Evolutionary conservation across 2,888 invertebrate genomes (phyloP).

Genomic region (Xylocampa areola): DNA sequence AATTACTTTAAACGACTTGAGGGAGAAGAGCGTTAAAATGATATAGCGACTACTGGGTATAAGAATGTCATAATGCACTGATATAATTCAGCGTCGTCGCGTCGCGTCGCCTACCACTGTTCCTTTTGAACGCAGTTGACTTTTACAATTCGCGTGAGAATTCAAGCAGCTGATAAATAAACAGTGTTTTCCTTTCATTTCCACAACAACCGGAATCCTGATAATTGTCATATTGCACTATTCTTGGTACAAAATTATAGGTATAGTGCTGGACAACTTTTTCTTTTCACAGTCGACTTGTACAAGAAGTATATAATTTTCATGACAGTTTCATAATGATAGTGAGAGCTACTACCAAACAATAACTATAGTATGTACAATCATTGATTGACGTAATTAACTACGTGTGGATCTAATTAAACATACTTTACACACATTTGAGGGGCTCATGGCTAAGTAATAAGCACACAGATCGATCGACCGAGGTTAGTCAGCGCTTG

Average conservation of each 20-base stretch:
- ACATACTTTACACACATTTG: no score
- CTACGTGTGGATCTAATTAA: no score
- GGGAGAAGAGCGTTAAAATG: conserved; percentile 30
- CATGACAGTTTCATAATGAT: no score
- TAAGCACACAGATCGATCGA: no score
- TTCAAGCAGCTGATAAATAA: conserved; percentile 44
- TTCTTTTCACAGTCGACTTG: no score
- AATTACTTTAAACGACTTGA: conserved; percentile 36
- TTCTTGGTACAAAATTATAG: conserved; percentile 28
- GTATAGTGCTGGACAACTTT: conserved; percentile 1
- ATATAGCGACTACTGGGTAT: conserved; percentile 30
- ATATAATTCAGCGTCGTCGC: conserved; percentile 24
- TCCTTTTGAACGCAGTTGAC: conserved; percentile 21
- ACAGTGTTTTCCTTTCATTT: conserved; percentile 46
- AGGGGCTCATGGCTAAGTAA: no score
- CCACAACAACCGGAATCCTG: conserved; percentile 19
- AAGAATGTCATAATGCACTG: conserved; percentile 34
- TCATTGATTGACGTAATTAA: neutral
- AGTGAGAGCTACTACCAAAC: no score
- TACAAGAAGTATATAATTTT: no score
- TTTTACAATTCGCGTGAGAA: conserved; percentile 52
- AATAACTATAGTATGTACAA: no score
- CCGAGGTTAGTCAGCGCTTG: no score
- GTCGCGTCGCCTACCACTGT: conserved; percentile 10
- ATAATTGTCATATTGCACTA: conserved; percentile 32